Evolutionary conservation across 2,888 invertebrate genomes (phyloP), one percentile per base, ranked within the genome.

Genomic region (Malachius bipustulatus): DNA sequence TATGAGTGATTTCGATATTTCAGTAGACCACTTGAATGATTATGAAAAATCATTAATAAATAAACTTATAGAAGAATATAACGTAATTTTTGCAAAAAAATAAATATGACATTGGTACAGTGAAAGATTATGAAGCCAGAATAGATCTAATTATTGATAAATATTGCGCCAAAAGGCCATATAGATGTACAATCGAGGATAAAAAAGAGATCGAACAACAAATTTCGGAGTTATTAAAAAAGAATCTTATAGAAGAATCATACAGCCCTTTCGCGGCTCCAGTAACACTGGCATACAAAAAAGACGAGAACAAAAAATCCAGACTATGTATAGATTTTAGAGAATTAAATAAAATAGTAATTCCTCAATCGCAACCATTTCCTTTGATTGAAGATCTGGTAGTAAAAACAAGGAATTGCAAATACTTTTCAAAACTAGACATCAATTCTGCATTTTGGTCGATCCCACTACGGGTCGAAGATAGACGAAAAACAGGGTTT

Each of bases 381-480:
- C 53, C 54, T 26, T 30, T 51, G 4, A 54, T 56, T 30, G 51
- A 52, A 9, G 54, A 56, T 30, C 32, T 55, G 33, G 46, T 54
- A 30, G 29, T 44, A 24, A 55, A 51, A 37, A 52, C 53, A 3
- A 42, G 45, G 42, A 47, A 55, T 32, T 57, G 52, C 30, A 49
- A 49, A 35, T 55, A 39, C 41, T 57, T 52, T 38, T 40, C 54
- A 16, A 52, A 46, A 9, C 30, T 57, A 0, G 56, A 58, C 30
- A 49, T 57, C 30, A 57, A 56, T 36, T 55, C 54, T 9, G 56
- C 56, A 14, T 59, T 58, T 43, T 59, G 57, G 55, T 52, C 54
- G 11, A 56, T 57, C 4, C 55, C 55, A 3, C 33, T 55, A 19
- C 33, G 45, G 41, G 42, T 52, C 16, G 38, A 48, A 47, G 55